Evolutionary conservation across 2,888 invertebrate species (phyloP), one percentile per base, ranked within the genome.

Genomic region (Sarcophaga variegata): DNA sequence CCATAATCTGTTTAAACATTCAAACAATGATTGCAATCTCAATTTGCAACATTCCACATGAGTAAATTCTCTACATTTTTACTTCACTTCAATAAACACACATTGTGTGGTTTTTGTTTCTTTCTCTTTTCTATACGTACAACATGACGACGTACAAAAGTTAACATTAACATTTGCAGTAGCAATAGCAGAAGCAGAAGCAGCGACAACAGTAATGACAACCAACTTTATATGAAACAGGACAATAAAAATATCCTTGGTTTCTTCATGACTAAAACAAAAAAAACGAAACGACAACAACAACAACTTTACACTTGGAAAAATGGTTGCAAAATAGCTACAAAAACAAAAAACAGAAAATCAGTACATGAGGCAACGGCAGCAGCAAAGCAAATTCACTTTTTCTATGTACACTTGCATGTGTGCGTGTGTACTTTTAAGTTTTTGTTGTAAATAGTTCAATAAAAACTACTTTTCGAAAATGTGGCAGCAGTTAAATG

Each of bases 1-100:
- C 84, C 84, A 84, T 84, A 84, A 87, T 87, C 81, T 87, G 84
- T 81, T 87, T 84, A 87, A 87, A 81, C 84, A 87, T 87, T 87
- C 87, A 84, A 87, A 84, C 87, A 83, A 84, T 87, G 87, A 87
- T 87, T 87, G 84, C 84, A 81, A 87, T 87, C 87, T 87, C 87
- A 87, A 87, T 87, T 87, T 87, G 83, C 84, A 87, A 84, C 83
- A 87, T 87, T 87, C 87, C 84, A 84, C 87, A 79, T 87, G 87
- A 87, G 84, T 84, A 87, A 75, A 87, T 87, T 83, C 84, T 87
- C 83, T 69, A 87, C 75, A 87, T 84, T 87, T 87, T 84, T 84
- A 87, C 84, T 84, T 37, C 37, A 84, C 81, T 87, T 79, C 87
- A 83, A 83, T 87, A 83, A 87, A 87, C 87, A 87, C 87, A 83